A percentile compares a stretch with the other conserved stretches of the same genome.
Conservation (phyloP, 2,113 vertebrate genomes). For the Eurypyga helias region DNA sequence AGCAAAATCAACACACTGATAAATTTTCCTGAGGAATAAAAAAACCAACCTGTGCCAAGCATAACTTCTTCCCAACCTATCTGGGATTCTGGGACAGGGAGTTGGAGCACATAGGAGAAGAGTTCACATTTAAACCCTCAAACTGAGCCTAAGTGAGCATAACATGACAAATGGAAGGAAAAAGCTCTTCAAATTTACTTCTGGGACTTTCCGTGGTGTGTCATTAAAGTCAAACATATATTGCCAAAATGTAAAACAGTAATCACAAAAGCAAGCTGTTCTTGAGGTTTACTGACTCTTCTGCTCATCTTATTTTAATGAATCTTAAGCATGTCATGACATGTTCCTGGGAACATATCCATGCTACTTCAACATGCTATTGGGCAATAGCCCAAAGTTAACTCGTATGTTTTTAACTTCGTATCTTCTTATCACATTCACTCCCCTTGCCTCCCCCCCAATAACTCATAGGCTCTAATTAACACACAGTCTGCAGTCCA, state of each 20-base stretch:
- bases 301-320: background rate
- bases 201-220: background rate
- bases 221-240: slow-evolving; percentile 17
- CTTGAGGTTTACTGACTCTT: background rate
- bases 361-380: background rate
- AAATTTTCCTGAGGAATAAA: background rate
- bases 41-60: background rate
- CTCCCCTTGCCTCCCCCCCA: background rate
- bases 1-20: background rate
- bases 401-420: background rate
- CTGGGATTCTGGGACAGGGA: background rate
- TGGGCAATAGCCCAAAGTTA: background rate
- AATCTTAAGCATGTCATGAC: background rate
- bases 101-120: background rate
- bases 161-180: background rate
- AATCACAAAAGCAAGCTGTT: slow-evolving; percentile 13
- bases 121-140: background rate
- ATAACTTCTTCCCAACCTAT: background rate
- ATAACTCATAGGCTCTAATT: background rate
- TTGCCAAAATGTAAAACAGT: background rate
- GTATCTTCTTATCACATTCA: background rate
- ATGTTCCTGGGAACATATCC: background rate
- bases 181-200: background rate
- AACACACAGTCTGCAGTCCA: background rate
- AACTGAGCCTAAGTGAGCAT: background rate